Conservation (phyloP, 2,797 vertebrate species). For the Acanthornis magna region DNA sequence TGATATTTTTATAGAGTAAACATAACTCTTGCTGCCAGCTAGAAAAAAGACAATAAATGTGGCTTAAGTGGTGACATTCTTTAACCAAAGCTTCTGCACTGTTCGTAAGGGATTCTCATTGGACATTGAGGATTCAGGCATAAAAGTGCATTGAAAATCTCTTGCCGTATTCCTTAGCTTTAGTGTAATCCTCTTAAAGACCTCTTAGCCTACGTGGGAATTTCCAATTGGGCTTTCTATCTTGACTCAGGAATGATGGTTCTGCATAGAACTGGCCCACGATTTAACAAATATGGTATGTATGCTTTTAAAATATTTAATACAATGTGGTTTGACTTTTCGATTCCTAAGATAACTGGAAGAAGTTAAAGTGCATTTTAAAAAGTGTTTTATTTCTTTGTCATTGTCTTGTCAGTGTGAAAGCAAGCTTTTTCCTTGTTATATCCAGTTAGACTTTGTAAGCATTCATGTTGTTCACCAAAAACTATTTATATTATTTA, state of each 20-base stretch:
- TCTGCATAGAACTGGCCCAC: not conserved
- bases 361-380: not conserved
- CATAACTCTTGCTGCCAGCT: not conserved
- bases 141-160: not conserved
- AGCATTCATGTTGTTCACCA: not conserved
- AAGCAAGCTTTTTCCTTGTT: not conserved
- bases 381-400: not conserved
- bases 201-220: not conserved
- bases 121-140: not conserved
- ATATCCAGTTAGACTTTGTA: not conserved
- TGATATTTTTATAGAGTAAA: not conserved
- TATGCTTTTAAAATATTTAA: not conserved
- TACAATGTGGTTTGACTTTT: not conserved
- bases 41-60: not conserved
- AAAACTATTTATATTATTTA: not conserved
- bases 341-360: not conserved
- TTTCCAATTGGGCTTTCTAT: not conserved
- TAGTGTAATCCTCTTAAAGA: not conserved
- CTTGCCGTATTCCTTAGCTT: not conserved
- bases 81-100: not conserved
- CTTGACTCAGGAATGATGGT: not conserved
- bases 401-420: not conserved
- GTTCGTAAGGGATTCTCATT: not conserved
- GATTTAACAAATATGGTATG: not conserved
- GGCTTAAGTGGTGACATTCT: not conserved